Conservation (phyloP, 2,797 vertebrate species). For the Pogonophryne albipinna region DNA sequence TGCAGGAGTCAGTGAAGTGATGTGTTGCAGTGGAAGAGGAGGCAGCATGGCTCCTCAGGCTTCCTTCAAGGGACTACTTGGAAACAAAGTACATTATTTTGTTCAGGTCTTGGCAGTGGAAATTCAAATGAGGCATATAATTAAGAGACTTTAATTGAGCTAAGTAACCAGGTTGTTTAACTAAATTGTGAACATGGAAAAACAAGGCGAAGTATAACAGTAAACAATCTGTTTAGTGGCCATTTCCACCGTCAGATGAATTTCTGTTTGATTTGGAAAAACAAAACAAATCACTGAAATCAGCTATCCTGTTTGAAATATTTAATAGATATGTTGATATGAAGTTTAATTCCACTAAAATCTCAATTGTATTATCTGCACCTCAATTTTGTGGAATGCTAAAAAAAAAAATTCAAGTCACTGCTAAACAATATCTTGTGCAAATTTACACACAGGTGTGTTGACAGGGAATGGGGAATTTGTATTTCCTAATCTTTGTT, state of each 20-base stretch:
- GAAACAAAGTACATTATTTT: constrained; percentile 54
- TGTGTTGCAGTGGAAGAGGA: background rate
- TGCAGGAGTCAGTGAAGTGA: constrained; percentile 33
- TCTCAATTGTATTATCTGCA: background rate
- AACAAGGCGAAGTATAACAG: background rate
- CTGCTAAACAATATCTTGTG: too few species aligned
- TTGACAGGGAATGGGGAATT: too few species aligned
- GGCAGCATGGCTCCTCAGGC: background rate
- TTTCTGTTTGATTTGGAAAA: background rate
- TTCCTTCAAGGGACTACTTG: constrained; percentile 13
- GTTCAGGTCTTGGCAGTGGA: constrained; percentile 29
- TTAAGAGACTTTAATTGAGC: constrained; percentile 33
- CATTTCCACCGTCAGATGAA: background rate
- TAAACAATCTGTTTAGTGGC: background rate
- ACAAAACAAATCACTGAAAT: background rate
- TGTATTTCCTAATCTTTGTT: too few species aligned
- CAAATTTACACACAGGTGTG: too few species aligned
- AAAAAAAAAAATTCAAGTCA: background rate
- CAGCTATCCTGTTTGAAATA: background rate
- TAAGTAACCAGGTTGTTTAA: constrained; percentile 12
- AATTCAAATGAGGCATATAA: constrained; percentile 41
- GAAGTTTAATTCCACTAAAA: background rate
- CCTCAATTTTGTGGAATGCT: background rate
- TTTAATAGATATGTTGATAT: background rate
- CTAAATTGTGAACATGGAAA: background rate